Conservation (phyloP, 2,113 vertebrate genomes). For the Dasypus novemcinctus region DNA sequence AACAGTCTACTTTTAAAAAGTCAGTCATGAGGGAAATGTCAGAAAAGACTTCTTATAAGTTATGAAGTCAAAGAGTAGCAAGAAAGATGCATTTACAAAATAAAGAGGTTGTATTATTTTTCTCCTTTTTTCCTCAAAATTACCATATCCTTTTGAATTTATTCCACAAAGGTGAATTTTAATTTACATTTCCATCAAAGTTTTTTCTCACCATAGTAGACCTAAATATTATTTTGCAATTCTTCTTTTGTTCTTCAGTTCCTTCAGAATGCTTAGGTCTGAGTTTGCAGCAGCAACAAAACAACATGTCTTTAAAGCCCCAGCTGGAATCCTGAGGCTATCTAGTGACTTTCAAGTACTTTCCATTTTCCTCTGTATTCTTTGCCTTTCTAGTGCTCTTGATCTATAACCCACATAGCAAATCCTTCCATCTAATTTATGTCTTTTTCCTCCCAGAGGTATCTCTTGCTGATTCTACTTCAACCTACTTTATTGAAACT, state of each 20-base stretch:
- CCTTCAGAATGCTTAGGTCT: background rate
- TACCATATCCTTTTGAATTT: background rate
- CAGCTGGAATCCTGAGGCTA: conserved; percentile 44
- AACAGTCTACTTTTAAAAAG: background rate
- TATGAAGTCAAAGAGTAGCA: background rate
- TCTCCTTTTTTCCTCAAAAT: background rate
- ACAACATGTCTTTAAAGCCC: conserved; percentile 18
- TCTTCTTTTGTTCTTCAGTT: background rate
- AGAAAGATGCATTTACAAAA: background rate
- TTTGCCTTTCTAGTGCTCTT: conserved; percentile 36
- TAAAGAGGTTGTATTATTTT: background rate
- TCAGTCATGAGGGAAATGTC: background rate
- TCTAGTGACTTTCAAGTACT: conserved; percentile 31
- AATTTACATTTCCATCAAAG: background rate
- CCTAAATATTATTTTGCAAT: background rate
- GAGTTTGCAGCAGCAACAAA: background rate
- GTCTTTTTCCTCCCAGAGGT: background rate
- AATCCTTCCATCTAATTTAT: conserved; percentile 4
- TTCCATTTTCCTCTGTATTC: background rate
- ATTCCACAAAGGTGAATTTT: background rate
- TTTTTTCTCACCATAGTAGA: background rate
- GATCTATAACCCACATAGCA: conserved; percentile 43
- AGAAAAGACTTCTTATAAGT: background rate
- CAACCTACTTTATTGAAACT: background rate
- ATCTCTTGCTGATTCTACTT: background rate